Evolutionary conservation across 1,140 invertebrate genomes (phyloP), one percentile per base, ranked within the genome.

Genomic region (Eurosta solidaginis): DNA sequence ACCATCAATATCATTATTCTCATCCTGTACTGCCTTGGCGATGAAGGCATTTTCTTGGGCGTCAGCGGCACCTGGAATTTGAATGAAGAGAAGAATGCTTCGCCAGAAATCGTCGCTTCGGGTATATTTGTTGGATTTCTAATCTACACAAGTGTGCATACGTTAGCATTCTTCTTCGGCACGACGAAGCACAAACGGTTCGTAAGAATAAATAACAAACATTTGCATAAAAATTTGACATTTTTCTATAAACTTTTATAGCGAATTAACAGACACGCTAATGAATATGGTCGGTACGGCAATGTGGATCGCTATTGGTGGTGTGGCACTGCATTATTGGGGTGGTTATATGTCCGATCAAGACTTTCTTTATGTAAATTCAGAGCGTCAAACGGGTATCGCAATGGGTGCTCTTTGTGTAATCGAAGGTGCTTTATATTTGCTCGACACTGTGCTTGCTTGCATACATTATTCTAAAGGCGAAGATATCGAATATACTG

Each of bases 61-160:
- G 93, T 95, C 20, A 94, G 94, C 44, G 94, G 94, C 40, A 94
- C 94, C 5, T 96, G 94, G 94, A 96, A 96, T 87, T 88, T 95
- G 22, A 94, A 95, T 82, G 94, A 96, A 86, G 93, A 94, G 82
- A 96, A 96, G 88, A 94, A 92, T 86, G 92, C 94, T 1, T 94
- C 96, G 83, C 92, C 92, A 25, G 94, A 96, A 89, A 95, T 95
- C 33, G 91, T 96, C 0, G 94, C 94, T 1, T 95, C 94, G 0
- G 95, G 95, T 14, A 92, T 96, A 1, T 93, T 96, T 79, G 93
- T 96, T 2, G 95, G 94, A 10, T 96, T 93, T 86, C 92, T 96
- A 80, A 93, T 96, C 40, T 95, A 94, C 87, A 95, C 93, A 0
- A 88, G 89, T 1, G 93, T 93, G 2, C 91, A 94, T 40, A 84